A percentile compares a stretch with the other conserved stretches of the same genome.
Conservation (phyloP, 2,888 invertebrate species). For the Diabrotica balteata region DNA sequence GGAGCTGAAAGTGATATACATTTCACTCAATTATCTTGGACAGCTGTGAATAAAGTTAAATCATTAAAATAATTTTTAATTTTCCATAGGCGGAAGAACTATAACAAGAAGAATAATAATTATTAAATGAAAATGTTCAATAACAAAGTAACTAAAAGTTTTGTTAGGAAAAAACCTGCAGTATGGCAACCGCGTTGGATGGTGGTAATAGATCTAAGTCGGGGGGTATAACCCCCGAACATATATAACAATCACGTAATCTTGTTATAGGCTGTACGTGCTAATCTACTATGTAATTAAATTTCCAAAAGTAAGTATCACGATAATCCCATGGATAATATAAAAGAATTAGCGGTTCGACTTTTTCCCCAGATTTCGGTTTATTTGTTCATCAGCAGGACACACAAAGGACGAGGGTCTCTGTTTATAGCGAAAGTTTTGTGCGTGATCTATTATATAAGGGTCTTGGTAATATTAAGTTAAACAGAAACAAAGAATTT, state of each 20-base stretch:
- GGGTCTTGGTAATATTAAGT: no score
- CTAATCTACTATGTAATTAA: conserved; percentile 53
- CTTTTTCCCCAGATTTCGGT: conserved; percentile 19
- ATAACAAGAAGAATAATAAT: no score
- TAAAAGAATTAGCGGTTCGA: conserved; percentile 38
- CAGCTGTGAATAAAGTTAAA: no score
- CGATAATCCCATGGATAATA: conserved; percentile 39
- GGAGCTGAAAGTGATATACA: no score
- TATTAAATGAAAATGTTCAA: no score
- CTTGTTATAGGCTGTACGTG: conserved; percentile 51
- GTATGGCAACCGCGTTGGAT: conserved; percentile 35
- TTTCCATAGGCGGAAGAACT: no score
- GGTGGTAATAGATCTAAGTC: conserved; percentile 36
- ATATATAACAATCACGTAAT: conserved; percentile 51
- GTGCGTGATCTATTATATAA: neutral
- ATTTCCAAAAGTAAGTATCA: conserved; percentile 45
- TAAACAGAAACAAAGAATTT: no score
- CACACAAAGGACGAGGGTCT: conserved; percentile 1
- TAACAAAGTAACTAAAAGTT: no score
- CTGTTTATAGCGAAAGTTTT: conserved; percentile 10
- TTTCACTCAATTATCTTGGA: no score
- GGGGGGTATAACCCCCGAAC: conserved; percentile 34
- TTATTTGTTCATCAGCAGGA: conserved; percentile 10
- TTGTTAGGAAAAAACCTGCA: neutral
- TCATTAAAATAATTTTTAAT: no score